Evolutionary conservation across 2,113 vertebrate species (phyloP).

Genomic region (Ctenomys sociabilis): DNA sequence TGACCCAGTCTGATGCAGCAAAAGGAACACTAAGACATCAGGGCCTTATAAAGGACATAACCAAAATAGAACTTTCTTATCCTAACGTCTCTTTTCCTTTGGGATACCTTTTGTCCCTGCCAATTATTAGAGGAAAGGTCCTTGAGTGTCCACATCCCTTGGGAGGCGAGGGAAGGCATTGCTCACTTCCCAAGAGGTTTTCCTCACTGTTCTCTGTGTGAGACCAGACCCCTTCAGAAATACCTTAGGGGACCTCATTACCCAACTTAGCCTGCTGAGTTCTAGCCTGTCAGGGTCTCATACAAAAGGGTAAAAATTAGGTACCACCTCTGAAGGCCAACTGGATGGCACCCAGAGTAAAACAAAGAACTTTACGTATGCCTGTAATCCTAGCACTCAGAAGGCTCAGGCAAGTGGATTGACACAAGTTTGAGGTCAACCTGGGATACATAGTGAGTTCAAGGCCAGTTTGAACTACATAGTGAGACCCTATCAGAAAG

Average conservation of each 20-base stretch:
- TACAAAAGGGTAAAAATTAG: not conserved
- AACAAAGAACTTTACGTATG: not conserved
- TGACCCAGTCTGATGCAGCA: constrained; percentile 4
- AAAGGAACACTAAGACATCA: not conserved
- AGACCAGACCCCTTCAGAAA: not conserved
- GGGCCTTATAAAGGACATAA: not conserved
- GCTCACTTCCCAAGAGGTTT: not conserved
- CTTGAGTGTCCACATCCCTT: not conserved
- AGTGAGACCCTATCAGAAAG: not conserved
- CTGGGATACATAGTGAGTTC: not conserved
- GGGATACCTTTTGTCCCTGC: constrained; percentile 21
- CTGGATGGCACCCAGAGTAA: not conserved
- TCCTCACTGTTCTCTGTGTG: constrained; percentile 18
- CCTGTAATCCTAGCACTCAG: not conserved
- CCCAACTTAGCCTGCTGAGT: constrained; percentile 32
- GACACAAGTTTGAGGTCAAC: not conserved
- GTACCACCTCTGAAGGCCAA: not conserved
- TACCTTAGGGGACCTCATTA: constrained; percentile 23
- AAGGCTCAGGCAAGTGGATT: not conserved
- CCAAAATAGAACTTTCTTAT: not conserved
- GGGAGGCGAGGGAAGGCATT: not conserved
- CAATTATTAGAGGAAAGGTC: not conserved
- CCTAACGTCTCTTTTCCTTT: not conserved
- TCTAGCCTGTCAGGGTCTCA: not conserved
- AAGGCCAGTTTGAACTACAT: not conserved